Evolutionary conservation across 1,140 invertebrate species (phyloP), one percentile per base, ranked within the genome.

Genomic region (Trichoplusia ni): DNA sequence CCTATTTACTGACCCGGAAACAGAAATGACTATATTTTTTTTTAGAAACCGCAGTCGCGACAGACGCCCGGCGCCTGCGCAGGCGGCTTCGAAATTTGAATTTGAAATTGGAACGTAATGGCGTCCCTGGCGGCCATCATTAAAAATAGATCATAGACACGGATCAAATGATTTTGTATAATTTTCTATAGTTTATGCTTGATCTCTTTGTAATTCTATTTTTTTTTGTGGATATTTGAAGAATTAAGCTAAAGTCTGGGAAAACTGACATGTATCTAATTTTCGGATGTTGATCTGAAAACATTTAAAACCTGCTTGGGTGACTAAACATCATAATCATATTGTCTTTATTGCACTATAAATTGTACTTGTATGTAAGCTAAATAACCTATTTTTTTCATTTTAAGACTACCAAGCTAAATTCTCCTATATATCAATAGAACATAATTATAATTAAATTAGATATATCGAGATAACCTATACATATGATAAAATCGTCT

Each of bases 81-180:
- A 68, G 59, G 53, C 46, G 63, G 49, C 67, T 69, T 68, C 46
- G 33, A 71, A 79, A 77, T 82, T 82, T 78, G 69, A 82, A 82
- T 79, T 78, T 70, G 60, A 74, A 81, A 82, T 79, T 78, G 60
- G 74, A 74, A 75, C 71, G 69, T 77, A 77, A 79, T 75, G 72
- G 67, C 71, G 70, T 63, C 70, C 73, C 66, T 56, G 63, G 69
- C 72, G 72, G 70, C 79, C 67, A 67, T 76, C 76, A 82, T 82
- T 82, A 82, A 75, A 82, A 82, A 80, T 73, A 79, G 72, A 82
- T 82, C 80, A 82, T 77, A 82, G 77, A 77, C 67, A 54, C 19
- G 60, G 35, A 69, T 70, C 37, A 64, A 64, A 59, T 69, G 64
- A 64, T 75, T 75, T 73, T 74, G 44, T 62, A 71, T 72, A 81